Conservation (phyloP, 2,113 vertebrate genomes). For the Crotophaga sulcirostris region DNA sequence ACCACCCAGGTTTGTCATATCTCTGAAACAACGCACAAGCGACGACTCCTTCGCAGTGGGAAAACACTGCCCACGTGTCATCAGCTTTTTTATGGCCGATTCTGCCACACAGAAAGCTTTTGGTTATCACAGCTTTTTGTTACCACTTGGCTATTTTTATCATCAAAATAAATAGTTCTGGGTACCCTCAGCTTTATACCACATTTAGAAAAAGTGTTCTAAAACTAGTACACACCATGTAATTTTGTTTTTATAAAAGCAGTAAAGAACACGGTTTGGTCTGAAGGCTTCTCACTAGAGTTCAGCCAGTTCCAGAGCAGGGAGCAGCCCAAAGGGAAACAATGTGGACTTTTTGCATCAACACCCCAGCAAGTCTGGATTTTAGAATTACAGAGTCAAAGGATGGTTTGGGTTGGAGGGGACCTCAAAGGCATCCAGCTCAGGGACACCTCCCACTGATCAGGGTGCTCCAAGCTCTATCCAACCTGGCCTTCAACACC, state of each 20-base stretch:
- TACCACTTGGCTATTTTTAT: neutral
- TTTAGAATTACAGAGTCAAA: too few relatives aligned
- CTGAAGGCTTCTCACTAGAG: neutral
- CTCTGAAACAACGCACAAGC: fast-evolving
- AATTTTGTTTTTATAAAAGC: neutral
- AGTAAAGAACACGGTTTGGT: neutral
- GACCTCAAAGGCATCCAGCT: too few relatives aligned
- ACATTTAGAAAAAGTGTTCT: neutral
- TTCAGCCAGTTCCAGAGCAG: fast-evolving
- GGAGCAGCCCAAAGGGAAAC: neutral
- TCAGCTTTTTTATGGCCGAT: neutral
- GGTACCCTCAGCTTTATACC: neutral
- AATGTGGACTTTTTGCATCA: fast-evolving
- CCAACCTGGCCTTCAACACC: too few relatives aligned
- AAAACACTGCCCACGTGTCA: fast-evolving
- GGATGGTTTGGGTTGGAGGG: too few relatives aligned
- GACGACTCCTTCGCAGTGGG: neutral
- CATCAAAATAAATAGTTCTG: neutral
- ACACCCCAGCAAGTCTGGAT: neutral
- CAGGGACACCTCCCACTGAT: too few relatives aligned
- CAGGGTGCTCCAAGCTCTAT: too few relatives aligned
- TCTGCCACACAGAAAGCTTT: neutral
- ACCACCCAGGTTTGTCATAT: fast-evolving
- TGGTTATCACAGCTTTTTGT: neutral
- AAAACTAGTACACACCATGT: neutral